A percentile compares a stretch with the other conserved stretches of the same genome.
phyloP scores from a whole-genome alignment of 2,113 vertebrate genomes.

The Chloroceryle aenea region DNA sequence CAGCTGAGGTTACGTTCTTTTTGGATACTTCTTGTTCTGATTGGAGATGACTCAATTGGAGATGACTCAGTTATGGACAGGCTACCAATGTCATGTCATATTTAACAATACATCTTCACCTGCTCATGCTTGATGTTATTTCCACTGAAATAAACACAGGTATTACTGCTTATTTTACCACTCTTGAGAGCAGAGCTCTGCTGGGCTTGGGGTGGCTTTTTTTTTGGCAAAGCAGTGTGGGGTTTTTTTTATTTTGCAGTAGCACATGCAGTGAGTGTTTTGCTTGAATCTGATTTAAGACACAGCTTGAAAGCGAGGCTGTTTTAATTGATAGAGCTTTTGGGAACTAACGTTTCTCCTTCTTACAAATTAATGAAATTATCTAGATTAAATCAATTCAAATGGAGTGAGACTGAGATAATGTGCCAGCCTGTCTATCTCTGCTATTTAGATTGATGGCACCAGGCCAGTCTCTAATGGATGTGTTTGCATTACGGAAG shows the following conservation, averaged over 20 bases:
- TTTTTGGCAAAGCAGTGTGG: neutral
- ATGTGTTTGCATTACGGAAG: conserved; percentile 18
- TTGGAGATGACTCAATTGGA: neutral
- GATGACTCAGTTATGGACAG: neutral
- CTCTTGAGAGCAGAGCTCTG: neutral
- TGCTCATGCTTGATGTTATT: neutral
- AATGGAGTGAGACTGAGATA: conserved; percentile 29
- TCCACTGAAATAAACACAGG: neutral
- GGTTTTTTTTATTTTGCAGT: neutral
- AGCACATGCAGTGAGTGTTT: neutral
- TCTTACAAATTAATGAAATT: conserved; percentile 55
- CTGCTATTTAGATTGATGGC: conserved; percentile 40
- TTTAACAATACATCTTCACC: neutral
- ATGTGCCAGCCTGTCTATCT: conserved; percentile 12
- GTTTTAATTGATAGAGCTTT: conserved; percentile 40
- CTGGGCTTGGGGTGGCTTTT: neutral
- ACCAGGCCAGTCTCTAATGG: conserved; percentile 42
- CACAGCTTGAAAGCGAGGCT: neutral
- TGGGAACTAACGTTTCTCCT: neutral
- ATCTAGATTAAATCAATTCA: conserved; percentile 38
- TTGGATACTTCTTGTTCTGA: neutral
- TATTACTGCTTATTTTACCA: neutral
- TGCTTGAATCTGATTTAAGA: neutral
- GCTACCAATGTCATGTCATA: neutral
- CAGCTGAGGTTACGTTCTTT: neutral